phyloP scores from a whole-genome alignment of 2,888 invertebrate species.

The Venusia cambrica region DNA sequence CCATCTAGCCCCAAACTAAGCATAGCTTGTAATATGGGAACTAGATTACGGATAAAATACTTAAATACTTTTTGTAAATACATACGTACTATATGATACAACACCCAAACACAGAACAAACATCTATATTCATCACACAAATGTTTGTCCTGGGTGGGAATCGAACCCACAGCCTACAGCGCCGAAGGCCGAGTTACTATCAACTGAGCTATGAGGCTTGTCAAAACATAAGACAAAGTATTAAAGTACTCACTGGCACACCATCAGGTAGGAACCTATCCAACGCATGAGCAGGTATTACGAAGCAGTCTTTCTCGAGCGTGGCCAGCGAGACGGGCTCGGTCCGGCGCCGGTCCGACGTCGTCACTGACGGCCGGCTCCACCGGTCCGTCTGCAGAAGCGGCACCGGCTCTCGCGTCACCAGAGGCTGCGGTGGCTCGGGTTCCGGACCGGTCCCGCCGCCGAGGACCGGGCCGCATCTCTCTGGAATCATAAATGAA shows the following conservation, averaged over 20 bases:
- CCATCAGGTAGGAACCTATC: slow-evolving; percentile 94
- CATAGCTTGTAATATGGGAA: too few relatives aligned
- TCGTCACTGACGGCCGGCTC: slow-evolving; percentile 63
- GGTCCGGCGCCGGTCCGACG: slow-evolving; percentile 63
- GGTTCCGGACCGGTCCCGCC: slow-evolving; percentile 82
- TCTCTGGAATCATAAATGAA: slow-evolving; percentile 76
- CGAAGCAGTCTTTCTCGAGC: slow-evolving; percentile 94
- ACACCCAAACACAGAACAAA: too few relatives aligned
- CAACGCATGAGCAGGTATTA: slow-evolving; percentile 94
- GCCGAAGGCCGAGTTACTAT: too few relatives aligned
- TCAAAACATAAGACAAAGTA: too few relatives aligned
- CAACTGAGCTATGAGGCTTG: too few relatives aligned
- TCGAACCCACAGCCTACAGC: too few relatives aligned
- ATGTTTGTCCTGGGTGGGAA: too few relatives aligned
- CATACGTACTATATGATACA: too few relatives aligned
- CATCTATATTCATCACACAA: too few relatives aligned
- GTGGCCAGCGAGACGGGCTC: slow-evolving; percentile 90
- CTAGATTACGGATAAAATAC: too few relatives aligned
- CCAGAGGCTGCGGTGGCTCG: slow-evolving; percentile 86
- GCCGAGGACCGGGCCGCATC: slow-evolving; percentile 87
- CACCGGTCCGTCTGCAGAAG: slow-evolving; percentile 75
- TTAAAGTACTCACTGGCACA: slow-evolving; percentile 85
- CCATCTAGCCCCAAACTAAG: too few relatives aligned
- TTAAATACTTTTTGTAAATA: too few relatives aligned
- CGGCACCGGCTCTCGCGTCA: slow-evolving; percentile 85